Evolutionary conservation across 2,797 vertebrate species (phyloP).

Genomic region (Geotrypetes seraphini): DNA sequence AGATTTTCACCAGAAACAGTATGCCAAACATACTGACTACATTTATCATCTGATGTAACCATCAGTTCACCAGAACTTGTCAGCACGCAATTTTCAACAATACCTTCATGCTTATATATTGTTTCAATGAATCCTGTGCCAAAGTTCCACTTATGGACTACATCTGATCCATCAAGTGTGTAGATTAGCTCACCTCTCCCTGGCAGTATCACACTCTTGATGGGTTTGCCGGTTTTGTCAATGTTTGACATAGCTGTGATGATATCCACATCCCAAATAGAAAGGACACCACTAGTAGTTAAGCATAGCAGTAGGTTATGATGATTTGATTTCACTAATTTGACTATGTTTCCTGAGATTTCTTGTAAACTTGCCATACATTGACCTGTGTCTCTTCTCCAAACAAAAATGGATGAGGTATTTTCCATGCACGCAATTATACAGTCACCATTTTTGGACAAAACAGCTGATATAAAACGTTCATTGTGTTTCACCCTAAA

Average conservation of each 20-base stretch:
- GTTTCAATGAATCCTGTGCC: conserved; percentile 93
- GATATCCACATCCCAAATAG: conserved; percentile 97
- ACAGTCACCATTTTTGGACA: conserved; percentile 92
- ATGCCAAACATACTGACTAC: conserved; percentile 95
- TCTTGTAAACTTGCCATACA: conserved; percentile 97
- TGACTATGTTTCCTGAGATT: conserved; percentile 93
- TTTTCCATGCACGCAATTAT: conserved; percentile 98
- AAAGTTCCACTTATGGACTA: conserved; percentile 97
- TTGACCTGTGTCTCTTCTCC: conserved; percentile 92
- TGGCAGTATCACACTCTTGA: conserved; percentile 80
- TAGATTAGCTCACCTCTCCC: conserved; percentile 91
- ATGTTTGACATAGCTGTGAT: conserved; percentile 99
- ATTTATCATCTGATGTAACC: conserved; percentile 94
- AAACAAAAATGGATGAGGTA: conserved; percentile 95
- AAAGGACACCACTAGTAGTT: conserved; percentile 91
- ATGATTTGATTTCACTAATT: conserved; percentile 90
- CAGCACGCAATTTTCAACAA: conserved; percentile 89
- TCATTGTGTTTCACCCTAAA: conserved; percentile 94
- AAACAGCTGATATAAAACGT: conserved; percentile 84
- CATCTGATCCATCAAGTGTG: conserved; percentile 89
- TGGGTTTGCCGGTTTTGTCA: conserved; percentile 94
- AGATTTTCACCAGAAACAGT: conserved; percentile 88
- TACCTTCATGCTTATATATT: conserved; percentile 89
- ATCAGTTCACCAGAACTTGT: conserved; percentile 90
- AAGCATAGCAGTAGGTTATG: conserved; percentile 93